phyloP scores from a whole-genome alignment of 1,140 invertebrate genomes.

The Ceratina japonica region DNA sequence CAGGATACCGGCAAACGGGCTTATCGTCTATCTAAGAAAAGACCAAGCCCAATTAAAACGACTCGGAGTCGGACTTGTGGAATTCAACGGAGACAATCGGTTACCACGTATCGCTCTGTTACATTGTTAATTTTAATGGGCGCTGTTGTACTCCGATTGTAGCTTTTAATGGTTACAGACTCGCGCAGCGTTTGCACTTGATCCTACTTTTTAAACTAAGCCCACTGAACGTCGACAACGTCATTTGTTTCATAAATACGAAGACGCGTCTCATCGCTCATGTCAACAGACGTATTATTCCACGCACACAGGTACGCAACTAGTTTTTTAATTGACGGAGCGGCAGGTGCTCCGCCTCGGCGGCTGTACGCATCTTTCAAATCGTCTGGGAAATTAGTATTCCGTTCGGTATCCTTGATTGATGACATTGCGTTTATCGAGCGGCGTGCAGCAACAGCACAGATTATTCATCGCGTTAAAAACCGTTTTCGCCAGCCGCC shows the following conservation, averaged over 20 bases:
- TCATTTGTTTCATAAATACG: too few species aligned
- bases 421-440: slow-evolving; percentile 60
- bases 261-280: too few species aligned
- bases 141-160: not conserved
- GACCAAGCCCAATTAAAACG: slow-evolving; percentile 34
- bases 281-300: too few species aligned
- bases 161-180: not conserved
- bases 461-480: slow-evolving; percentile 63
- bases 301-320: too few species aligned
- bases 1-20: slow-evolving; percentile 4
- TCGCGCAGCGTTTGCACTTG: too few species aligned
- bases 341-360: too few species aligned
- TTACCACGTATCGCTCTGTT: slow-evolving; percentile 18
- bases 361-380: slow-evolving; percentile 20
- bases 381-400: slow-evolving; percentile 56
- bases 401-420: slow-evolving; percentile 52
- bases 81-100: slow-evolving; percentile 3
- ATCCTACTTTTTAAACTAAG: not conserved
- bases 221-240: too few species aligned
- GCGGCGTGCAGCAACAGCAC: slow-evolving; percentile 31
- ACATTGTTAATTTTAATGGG: slow-evolving; percentile 46
- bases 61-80: slow-evolving; percentile 6
- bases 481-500: slow-evolving; percentile 55
- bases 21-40: slow-evolving; percentile 39
- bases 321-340: too few species aligned